Base-by-base conservation (phyloP, 64 coral and sea anemone genomes). In the Montipora capricornis region DNA sequence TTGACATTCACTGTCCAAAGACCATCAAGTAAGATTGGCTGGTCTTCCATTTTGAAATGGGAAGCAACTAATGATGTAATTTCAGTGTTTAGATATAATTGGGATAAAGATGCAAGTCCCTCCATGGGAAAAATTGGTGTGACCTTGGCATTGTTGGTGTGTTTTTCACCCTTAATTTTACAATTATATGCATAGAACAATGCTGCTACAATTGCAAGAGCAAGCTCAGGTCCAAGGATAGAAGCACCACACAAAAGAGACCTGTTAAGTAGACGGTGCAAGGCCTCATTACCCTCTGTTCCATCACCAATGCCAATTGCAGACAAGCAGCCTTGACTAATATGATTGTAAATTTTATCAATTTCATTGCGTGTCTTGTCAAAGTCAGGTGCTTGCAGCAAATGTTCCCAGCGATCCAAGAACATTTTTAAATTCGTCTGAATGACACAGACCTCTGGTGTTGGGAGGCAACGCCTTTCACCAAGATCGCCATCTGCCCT, bases 371-470 rank as follows among this genome's bases (percentile, higher is more conserved):
- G 24, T 22, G 74, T 77, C 75, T 78, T 13, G 13, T 52, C 26
- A 44, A 75, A 52, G 10, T 88, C 69, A 48, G 26, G 16, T 70
- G 51, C 0, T 10, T 75, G 8, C 8, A 88, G n/a, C 49, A 69
- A 29, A 19, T 68, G 49, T 79, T 49, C 9, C 93, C 93, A 90
- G 46, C 80, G 44, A n/a, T 51, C 60, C 20, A 84, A 4, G 51
- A 94, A 83, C 12, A 74, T 89, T 62, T 94, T 24, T 4, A 94
- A 70, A 55, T 94, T 94, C 74, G 24, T 55, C 75, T 84, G 53
- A 22, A 94, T 90, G n/a, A 90, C 55, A 9, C 80, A 78, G 2
- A 66, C 13, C 16, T 83, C 51, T 13, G 93, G 93, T 48, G 93
- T 94, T 4, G 17, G n/a, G 44, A 69, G 46, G 15, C n/a, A 45